Base-by-base conservation (phyloP, 2,113 vertebrate genomes). In the Brevimyrus niger region DNA sequence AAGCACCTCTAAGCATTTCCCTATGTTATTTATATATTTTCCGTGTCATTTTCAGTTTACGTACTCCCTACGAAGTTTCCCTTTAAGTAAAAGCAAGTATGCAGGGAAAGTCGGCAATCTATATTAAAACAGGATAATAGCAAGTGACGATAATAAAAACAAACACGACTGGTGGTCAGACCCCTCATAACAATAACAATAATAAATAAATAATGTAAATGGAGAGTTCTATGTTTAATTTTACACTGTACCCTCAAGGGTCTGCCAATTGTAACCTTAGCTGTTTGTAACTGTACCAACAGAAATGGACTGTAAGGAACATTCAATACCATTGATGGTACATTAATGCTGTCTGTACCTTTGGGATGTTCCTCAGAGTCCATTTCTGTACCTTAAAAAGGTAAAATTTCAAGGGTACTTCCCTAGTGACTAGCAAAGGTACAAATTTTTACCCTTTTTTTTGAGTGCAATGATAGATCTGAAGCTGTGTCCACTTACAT, bases 1-100 rank as follows among this genome's bases (percentile, higher is more conserved):
- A 23, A 53, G 50, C 51, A 92, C 94, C 91, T 92, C 87, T 87
- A 21, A 80, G 50, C 31, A 80, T 91, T 89, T 92, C 93, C 92
- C 90, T 92, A 92, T 91, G 90, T 73, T 19, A 80, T 38, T 42
- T 38, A 19, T 42, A 76, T 38, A 7, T 19, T 17, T 21, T 42
- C 13, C 2, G 3, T 38, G 73, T 0, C 10, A 31, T 69, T 69
- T 69, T 69, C 61, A 31, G 27, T 69, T 11, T 27, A 31, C 1
- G 0, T 69, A 11, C 61, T 31, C 10, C 61, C 10, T 13, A 31
- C 27, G 11, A 69, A 65, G 61, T 65, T 65, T 27, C n/a, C 10
- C n/a, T 61, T n/a, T 11, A 27, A 27, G n/a, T 65, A 65, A 65
- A 65, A 65, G 23, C 9, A 27, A 65, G 10, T 13, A 13, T 69